These are phyloP conservation scores for Sus scrofa DNA, from an alignment of 2,113 vertebrate genomes.

Conservation along the genomic window T2T-Sscrofa CM001155.3:7937501-7938000, in stretches of 20 bases:
- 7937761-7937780: not conserved
- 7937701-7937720: not conserved
- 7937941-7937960: too few species aligned
- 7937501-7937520: not conserved
- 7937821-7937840: not conserved
- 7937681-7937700: fast-evolving
- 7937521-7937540: too few species aligned
- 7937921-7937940: too few species aligned
- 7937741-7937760: fast-evolving
- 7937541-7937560: too few species aligned
- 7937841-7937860: not conserved
- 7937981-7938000: not conserved
- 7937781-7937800: not conserved
- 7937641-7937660: fast-evolving
- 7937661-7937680: too few species aligned
- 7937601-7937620: fast-evolving
- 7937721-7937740: fast-evolving
- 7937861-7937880: not conserved
- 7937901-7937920: not conserved
- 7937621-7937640: fast-evolving
- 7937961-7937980: not conserved
- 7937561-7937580: fast-evolving
- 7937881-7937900: not conserved
- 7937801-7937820: not conserved
- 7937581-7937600: not conserved